Evolutionary conservation across 2,888 invertebrate genomes (phyloP), one percentile per base, ranked within the genome.

Genomic region (Meiosimyza decipiens): DNA sequence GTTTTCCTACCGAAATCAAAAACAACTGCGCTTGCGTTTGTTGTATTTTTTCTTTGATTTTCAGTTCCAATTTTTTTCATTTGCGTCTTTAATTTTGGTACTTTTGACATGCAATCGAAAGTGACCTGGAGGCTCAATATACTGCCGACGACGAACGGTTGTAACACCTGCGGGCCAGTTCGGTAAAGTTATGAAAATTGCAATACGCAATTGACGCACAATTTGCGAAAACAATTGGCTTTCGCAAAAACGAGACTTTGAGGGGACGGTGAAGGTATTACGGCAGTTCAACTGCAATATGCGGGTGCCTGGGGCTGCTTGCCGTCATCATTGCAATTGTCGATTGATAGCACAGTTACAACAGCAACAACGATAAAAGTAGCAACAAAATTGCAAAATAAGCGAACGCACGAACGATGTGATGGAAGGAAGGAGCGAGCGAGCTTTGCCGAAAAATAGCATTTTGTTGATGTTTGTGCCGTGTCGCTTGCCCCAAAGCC

Each of bases 11-110:
- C 28, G 22, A 54, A 57, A 22, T n/a, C 40, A 9, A 40, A 40
- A 40, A 40, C 40, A 40, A 40, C 40, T 73, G 76, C 76, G 76
- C 76, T 47, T 77, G 76, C 76, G 76, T 77, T 75, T 73, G 72
- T 75, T 73, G 72, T 73, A 71, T 67, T 73, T 73, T 69, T 69
- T 64, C 2, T 40, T 6, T 40, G 6, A 0, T 7, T 40, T 40
- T 40, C 9, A 4, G 28, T 28, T 28, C 9, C 3, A 40, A 40
- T 7, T 40, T 9, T 40, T 40, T 40, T 40, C 6, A 40, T 40
- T 40, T 40, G 40, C 40, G 40, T 9, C 40, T 40, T 40, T 40
- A 51, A 50, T 50, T 59, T 68, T 22, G 49, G 49, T 22, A 15
- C n/a, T 65, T 40, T 11, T 28, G 15, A 40, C 16, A 18, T 66